Evolutionary conservation across 2,113 vertebrate species (phyloP).

Genomic region (Pomatorhinus ruficollis): DNA sequence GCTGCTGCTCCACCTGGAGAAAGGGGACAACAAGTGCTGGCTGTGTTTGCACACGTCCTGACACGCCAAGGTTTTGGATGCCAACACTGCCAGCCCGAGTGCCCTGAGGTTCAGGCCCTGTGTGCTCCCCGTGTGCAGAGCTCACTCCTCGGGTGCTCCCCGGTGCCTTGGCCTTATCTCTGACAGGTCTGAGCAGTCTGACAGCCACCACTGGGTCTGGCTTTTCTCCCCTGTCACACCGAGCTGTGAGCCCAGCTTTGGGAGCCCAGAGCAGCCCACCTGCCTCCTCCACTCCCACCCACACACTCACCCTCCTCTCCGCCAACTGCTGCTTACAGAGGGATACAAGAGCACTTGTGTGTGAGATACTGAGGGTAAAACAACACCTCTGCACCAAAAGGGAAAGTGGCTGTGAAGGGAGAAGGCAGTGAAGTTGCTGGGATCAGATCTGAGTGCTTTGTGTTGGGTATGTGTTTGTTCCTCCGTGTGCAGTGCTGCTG

Average conservation of each 20-base stretch:
- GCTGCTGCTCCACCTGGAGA: neutral
- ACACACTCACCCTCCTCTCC: neutral
- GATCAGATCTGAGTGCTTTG: neutral
- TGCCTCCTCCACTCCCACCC: neutral
- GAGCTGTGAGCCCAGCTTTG: neutral
- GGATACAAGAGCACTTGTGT: neutral
- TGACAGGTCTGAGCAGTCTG: neutral
- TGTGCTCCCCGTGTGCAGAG: accelerated
- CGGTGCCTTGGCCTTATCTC: neutral
- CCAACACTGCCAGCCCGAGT: accelerated
- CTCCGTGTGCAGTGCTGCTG: neutral
- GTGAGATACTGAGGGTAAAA: neutral
- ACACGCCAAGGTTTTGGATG: neutral
- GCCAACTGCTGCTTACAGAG: neutral
- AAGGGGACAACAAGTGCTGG: neutral
- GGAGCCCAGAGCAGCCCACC: neutral
- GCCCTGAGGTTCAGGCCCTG: neutral
- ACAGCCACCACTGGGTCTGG: neutral
- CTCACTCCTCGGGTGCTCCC: accelerated
- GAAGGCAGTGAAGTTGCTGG: neutral
- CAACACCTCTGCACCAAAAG: neutral
- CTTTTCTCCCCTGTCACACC: neutral
- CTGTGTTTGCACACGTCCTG: neutral
- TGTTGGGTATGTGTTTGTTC: neutral
- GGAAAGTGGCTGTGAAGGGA: neutral